Evolutionary conservation across 2,113 vertebrate genomes (phyloP).

Genomic region (Pseudolaguvia tuberculata): DNA sequence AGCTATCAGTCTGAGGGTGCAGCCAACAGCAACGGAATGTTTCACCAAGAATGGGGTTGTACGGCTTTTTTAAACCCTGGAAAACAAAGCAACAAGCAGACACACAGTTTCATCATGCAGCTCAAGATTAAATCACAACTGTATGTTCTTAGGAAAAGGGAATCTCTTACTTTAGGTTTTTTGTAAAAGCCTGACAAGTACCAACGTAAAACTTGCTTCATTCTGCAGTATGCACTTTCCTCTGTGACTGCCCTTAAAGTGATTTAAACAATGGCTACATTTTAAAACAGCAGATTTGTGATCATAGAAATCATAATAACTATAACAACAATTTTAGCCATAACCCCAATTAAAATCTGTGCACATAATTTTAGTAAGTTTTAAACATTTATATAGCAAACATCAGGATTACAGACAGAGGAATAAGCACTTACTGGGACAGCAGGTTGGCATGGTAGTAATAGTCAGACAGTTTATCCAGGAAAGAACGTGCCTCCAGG

Average conservation of each 20-base stretch:
- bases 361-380: not conserved
- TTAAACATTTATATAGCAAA: not conserved
- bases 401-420: not conserved
- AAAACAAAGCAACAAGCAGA: not conserved
- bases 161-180: conserved; percentile 84
- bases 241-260: conserved; percentile 74
- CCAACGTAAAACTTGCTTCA: conserved; percentile 87
- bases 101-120: not conserved
- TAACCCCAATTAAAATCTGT: not conserved
- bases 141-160: not conserved
- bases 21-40: conserved; percentile 94
- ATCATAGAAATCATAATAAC: not conserved
- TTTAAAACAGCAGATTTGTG: not conserved
- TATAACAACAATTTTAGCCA: not conserved
- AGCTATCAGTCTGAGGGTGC: conserved; percentile 87
- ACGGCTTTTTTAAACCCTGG: conserved; percentile 96
- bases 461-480: conserved; percentile 91
- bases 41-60: conserved; percentile 93
- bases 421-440: conserved; percentile 75
- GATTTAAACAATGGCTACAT: not conserved
- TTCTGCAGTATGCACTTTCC: conserved; percentile 79
- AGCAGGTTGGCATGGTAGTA: conserved; percentile 91
- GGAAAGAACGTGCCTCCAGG: conserved; percentile 90
- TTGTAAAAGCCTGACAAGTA: conserved; percentile 95
- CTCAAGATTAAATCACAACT: not conserved